Base-by-base conservation (phyloP, 2,113 vertebrate species). In the Pachypanchax playfairii region DNA sequence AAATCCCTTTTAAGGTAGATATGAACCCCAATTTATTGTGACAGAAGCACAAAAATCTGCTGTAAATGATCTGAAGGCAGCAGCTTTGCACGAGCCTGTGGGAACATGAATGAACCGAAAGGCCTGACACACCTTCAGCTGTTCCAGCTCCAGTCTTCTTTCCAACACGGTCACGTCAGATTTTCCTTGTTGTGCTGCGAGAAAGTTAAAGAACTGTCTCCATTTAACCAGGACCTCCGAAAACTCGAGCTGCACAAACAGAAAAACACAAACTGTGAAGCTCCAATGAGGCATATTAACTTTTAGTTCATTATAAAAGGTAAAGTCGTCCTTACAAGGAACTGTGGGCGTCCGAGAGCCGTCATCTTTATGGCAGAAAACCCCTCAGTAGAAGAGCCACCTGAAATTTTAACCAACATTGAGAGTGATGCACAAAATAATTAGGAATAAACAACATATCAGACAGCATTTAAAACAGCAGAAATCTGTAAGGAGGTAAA, bases 291-390 rank as follows among this genome's bases (percentile, higher is more conserved):
- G n/a, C n/a, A n/a, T 12, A 10, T 11, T 11, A 35, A 35, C 33
- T 35, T 35, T 35, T 35, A 13, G 13, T 35, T 33, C 62, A 38
- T 22, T 1, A 54, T 28, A 21, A 6, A 43, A 21, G 5, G 5
- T 44, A 41, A 44, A 44, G 11, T 33, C 48, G 26, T 70, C 76
- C 94, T 91, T 88, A 98, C 97, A 83, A 99, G 88, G 87, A 98
- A 98, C 84, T 97, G 96, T 6, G 96, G 96, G 29, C 96, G 93
- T 57, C 95, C 95, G 60, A 98, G 73, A 0, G 96, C 95, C 0
- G 97, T 98, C 84, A 98, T 84, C 80, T 98, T 99, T 79, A 99
- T 94, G 65, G 96, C 97, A 0, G 92, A 92, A 86, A 99, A 98
- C 17, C 95, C 93, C 0, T 96, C 93, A 3, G 91, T 70, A 0